Percentiles rank a stretch among this genome's conserved stretches.
phyloP scores from a whole-genome alignment of 37 sponge, comb jelly and placozoan species.

The Hormiphora californensis region DNA sequence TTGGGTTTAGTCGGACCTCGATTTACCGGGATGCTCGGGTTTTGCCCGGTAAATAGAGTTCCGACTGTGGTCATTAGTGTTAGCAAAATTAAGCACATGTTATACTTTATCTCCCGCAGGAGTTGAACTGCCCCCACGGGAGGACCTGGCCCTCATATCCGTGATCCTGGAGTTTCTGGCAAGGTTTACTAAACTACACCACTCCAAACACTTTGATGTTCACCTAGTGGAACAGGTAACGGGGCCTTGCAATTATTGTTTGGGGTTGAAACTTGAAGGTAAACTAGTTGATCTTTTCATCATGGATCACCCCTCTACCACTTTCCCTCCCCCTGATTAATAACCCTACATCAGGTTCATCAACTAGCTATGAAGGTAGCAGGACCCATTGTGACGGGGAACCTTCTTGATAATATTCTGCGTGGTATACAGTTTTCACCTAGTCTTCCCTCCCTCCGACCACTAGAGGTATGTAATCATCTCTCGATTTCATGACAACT shows the following conservation, averaged over 20 bases:
- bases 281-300: background rate
- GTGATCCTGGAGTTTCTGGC: background rate
- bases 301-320: background rate
- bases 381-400: constrained; percentile 14
- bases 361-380: background rate
- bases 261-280: too few species aligned
- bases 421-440: too few species aligned
- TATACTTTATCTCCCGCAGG: too few species aligned
- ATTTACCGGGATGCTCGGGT: too few species aligned
- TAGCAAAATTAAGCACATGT: too few species aligned
- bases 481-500: background rate
- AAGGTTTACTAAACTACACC: constrained; percentile 4
- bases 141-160: background rate
- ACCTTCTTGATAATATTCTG: background rate
- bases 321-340: background rate
- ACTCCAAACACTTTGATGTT: constrained; percentile 52
- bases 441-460: too few species aligned
- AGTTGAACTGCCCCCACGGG: background rate
- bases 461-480: background rate
- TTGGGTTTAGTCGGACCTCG: too few species aligned
- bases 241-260: too few species aligned
- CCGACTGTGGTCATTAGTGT: too few species aligned
- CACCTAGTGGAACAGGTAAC: constrained; percentile 24
- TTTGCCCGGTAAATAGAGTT: too few species aligned
- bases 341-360: background rate